Evolutionary conservation across 2,113 vertebrate genomes (phyloP), one percentile per base, ranked within the genome.

Genomic region (Chionodraco myersi): DNA sequence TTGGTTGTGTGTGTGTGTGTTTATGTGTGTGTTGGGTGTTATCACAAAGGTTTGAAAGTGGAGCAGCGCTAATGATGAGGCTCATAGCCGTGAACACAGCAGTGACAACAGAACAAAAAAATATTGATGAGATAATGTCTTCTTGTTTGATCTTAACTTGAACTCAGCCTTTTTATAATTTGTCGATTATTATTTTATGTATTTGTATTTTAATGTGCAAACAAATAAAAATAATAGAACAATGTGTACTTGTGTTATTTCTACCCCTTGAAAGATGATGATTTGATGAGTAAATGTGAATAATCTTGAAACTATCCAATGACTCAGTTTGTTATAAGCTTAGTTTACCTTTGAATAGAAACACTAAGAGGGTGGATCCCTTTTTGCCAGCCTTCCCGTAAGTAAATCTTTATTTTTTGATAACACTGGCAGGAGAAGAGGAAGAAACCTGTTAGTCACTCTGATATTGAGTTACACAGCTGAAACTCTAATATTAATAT

Each of bases 391-490:
- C 51, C 18, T 91, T 91, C 87, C 86, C 53, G 75, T 82, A 78
- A 89, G 48, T 68, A 30, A 66, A 68, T 62, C 34, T 16, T 1
- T 1, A 16, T 72, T 47, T 82, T 75, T 63, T 65, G 60, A 30
- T 58, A 44, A 63, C 10, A 7, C 15, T 15, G 51, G 54, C 47
- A 63, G 12, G 45, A 52, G 30, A 51, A 66, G 68, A 82, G 75
- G 79, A 89, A 77, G 85, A 65, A 12, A 36, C 10, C 70, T 34
- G 64, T 88, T 79, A 84, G 77, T 89, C 87, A 87, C 36, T 67
- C 7, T 53, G 57, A 61, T 75, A 75, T 84, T 69, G 21, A 82
- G 84, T 88, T 75, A 77, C 70, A 0, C 61, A 77, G 75, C 84
- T 89, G 84, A 87, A 80, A 45, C 59, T 5, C 1, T 30, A 30